Percentiles rank a stretch among this genome's conserved stretches.
Conservation (phyloP, 2,797 vertebrate genomes). For the Pangasius sanitwongsei region DNA sequence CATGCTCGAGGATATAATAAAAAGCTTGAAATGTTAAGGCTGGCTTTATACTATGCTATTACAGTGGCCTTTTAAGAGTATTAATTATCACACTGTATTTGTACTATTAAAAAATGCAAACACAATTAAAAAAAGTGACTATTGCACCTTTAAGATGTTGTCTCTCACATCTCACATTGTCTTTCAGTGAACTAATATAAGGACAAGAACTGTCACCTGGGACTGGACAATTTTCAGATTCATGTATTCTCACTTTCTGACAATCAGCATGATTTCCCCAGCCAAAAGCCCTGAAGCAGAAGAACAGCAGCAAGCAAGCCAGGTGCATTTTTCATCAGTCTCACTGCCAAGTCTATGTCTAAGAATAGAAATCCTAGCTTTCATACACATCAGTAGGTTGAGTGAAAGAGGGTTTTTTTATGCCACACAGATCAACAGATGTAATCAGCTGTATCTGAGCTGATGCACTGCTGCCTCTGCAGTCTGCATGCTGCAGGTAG, state of each 20-base stretch:
- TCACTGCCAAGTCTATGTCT: constrained; percentile 8
- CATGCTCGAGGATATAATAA: not conserved
- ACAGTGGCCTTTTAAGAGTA: not conserved
- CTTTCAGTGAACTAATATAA: constrained; percentile 6
- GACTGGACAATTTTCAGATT: constrained; percentile 9
- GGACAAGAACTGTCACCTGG: not conserved
- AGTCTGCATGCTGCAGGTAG: not conserved
- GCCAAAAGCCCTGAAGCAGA: constrained; percentile 1
- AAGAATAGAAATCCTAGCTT: constrained; percentile 36
- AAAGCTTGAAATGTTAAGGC: not conserved
- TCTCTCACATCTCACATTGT: not conserved
- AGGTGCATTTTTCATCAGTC: constrained; percentile 17
- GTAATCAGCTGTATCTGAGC: constrained; percentile 14
- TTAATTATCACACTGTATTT: not conserved
- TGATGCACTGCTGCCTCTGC: not conserved
- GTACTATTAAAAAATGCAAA: not conserved
- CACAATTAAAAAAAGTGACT: not conserved
- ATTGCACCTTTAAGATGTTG: too few relatives aligned
- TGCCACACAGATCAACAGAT: not conserved
- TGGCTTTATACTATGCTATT: not conserved
- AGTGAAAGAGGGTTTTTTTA: not conserved
- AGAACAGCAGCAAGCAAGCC: constrained; percentile 3
- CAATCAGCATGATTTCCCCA: constrained; percentile 16
- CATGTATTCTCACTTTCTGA: constrained; percentile 1
- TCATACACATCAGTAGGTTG: constrained; percentile 19